A percentile compares a stretch with the other conserved stretches of the same genome.
phyloP scores from a whole-genome alignment of 2,113 vertebrate genomes.

The Terrapene triunguis region DNA sequence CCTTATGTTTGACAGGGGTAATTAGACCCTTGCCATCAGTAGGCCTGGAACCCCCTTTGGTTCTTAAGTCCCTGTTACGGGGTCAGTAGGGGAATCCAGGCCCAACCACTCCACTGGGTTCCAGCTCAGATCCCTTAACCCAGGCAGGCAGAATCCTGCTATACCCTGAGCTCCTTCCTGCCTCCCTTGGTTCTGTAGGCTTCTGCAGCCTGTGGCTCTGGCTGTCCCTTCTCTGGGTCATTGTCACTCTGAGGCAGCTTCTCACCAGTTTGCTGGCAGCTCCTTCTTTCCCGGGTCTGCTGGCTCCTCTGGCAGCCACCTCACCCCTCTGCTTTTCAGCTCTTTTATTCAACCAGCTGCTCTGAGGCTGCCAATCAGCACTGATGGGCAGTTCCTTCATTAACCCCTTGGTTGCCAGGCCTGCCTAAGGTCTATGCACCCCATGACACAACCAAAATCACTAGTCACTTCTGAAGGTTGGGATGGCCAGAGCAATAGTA shows the following conservation, averaged over 20 bases:
- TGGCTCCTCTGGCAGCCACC: not conserved
- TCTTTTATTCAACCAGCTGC: not conserved
- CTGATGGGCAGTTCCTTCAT: not conserved
- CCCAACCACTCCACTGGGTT: not conserved
- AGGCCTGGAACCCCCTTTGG: not conserved
- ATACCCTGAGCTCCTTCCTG: not conserved
- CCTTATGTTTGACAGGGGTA: not conserved
- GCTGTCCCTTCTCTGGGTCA: not conserved
- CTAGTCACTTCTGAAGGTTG: not conserved
- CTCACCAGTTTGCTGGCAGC: not conserved
- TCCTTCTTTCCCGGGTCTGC: not conserved
- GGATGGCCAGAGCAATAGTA: not conserved
- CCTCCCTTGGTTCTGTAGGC: not conserved
- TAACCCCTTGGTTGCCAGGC: not conserved
- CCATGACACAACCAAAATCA: not conserved
- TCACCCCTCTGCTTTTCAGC: not conserved
- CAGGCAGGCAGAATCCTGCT: not conserved
- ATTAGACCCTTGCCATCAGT: not conserved
- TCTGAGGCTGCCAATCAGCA: not conserved
- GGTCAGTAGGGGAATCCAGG: not conserved
- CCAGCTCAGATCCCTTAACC: not conserved
- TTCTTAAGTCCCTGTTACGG: not conserved
- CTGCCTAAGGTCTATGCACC: not conserved
- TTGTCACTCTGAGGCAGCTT: not conserved
- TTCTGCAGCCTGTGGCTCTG: not conserved